Conservation (phyloP, 2,113 vertebrate species). For the Centropus bengalensis region DNA sequence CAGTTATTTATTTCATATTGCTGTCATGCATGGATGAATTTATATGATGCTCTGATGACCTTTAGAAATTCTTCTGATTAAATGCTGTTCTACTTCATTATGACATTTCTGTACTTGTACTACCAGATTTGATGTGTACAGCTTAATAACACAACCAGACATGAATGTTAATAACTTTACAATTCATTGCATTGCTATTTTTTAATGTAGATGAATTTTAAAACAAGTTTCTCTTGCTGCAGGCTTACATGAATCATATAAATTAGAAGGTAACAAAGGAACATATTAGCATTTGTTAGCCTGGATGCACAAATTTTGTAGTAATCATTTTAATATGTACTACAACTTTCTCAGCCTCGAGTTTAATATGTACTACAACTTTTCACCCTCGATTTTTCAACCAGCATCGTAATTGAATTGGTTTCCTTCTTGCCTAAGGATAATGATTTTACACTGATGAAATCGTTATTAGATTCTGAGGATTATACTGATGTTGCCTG, state of each 20-base stretch:
- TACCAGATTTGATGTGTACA: constrained; percentile 78
- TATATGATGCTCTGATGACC: constrained; percentile 75
- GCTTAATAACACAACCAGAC: constrained; percentile 79
- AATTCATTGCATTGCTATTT: constrained; percentile 78
- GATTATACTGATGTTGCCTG: constrained; percentile 61
- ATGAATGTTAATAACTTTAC: constrained; percentile 81
- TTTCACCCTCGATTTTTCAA: constrained; percentile 79
- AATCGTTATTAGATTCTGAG: constrained; percentile 77
- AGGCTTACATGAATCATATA: constrained; percentile 83
- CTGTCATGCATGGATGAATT: constrained; percentile 67
- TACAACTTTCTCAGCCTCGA: constrained; percentile 78
- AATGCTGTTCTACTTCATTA: constrained; percentile 75
- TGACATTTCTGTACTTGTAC: constrained; percentile 77
- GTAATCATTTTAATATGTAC: constrained; percentile 83
- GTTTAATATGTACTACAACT: constrained; percentile 82
- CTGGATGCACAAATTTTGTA: constrained; percentile 76
- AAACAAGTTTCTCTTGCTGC: constrained; percentile 81
- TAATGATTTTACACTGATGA: constrained; percentile 73
- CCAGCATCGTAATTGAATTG: constrained; percentile 80
- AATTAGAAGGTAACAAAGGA: constrained; percentile 85
- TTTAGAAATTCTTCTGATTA: constrained; percentile 80
- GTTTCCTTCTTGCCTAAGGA: constrained; percentile 74
- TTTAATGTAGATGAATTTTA: constrained; percentile 83
- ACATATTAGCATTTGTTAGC: constrained; percentile 88
- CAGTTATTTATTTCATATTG: constrained; percentile 68